Conservation (phyloP, 2,797 vertebrate genomes). For the Cuniculus paca region DNA sequence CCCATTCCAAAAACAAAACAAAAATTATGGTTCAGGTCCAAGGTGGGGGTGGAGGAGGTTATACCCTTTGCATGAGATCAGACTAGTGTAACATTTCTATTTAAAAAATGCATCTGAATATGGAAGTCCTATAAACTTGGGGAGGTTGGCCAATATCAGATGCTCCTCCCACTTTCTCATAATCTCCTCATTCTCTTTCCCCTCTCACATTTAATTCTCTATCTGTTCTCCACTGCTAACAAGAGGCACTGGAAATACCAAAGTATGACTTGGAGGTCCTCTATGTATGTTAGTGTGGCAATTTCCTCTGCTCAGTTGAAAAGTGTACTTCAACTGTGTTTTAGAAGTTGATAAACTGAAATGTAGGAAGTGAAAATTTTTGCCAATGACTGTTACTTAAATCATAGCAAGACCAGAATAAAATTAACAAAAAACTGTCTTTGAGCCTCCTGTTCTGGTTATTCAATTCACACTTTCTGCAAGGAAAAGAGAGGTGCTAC, state of each 20-base stretch:
- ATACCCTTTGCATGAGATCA: not conserved
- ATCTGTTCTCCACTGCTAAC: not conserved
- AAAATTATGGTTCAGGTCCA: not conserved
- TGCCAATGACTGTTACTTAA: not conserved
- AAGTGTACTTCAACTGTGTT: not conserved
- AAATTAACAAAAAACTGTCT: not conserved
- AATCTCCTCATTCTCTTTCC: not conserved
- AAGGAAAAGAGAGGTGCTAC: not conserved
- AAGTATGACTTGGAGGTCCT: not conserved
- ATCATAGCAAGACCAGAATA: conserved; percentile 16
- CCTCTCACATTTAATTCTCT: not conserved
- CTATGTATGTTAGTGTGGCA: not conserved
- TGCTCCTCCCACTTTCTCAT: not conserved
- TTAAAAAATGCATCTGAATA: not conserved
- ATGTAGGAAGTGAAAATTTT: conserved; percentile 11
- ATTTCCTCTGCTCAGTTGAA: not conserved
- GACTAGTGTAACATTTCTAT: not conserved
- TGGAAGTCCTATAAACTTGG: not conserved
- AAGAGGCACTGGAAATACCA: not conserved
- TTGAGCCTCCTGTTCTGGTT: conserved; percentile 5
- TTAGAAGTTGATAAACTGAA: not conserved
- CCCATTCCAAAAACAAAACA: not conserved
- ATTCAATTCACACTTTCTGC: not conserved
- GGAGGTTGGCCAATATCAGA: not conserved
- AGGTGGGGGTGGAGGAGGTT: not conserved